Evolutionary conservation across 2,797 vertebrate species (phyloP).

Genomic region (Pseudochirops cupreus): DNA sequence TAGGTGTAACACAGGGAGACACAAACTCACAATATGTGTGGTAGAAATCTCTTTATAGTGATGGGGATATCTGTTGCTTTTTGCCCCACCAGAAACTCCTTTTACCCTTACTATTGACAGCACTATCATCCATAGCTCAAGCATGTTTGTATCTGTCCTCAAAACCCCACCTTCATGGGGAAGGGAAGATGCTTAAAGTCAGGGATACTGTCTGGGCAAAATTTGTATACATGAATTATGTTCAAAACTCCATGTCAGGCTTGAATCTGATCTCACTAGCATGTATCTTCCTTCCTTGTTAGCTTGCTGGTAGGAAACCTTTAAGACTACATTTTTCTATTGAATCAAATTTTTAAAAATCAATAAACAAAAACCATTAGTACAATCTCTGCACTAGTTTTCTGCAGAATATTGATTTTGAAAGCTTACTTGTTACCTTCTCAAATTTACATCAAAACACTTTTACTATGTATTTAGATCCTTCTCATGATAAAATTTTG

Average conservation of each 20-base stretch:
- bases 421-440: too few relatives aligned
- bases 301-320: neutral
- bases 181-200: neutral
- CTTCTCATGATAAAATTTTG: too few relatives aligned
- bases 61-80: neutral
- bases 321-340: neutral
- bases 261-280: neutral
- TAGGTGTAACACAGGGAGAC: neutral
- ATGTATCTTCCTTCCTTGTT: neutral
- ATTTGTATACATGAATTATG: neutral
- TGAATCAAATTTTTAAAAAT: neutral
- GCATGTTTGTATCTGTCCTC: neutral
- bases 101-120: neutral
- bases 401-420: neutral
- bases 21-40: neutral
- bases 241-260: neutral
- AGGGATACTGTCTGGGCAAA: neutral
- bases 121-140: neutral
- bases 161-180: neutral
- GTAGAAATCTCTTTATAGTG: neutral
- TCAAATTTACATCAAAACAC: too few relatives aligned
- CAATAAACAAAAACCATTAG: neutral
- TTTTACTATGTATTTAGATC: too few relatives aligned
- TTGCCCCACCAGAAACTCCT: neutral
- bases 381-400: neutral